A percentile compares a stretch with the other conserved stretches of the same genome.
Conservation (phyloP, 2,113 vertebrate species). For the Hyla sarda region DNA sequence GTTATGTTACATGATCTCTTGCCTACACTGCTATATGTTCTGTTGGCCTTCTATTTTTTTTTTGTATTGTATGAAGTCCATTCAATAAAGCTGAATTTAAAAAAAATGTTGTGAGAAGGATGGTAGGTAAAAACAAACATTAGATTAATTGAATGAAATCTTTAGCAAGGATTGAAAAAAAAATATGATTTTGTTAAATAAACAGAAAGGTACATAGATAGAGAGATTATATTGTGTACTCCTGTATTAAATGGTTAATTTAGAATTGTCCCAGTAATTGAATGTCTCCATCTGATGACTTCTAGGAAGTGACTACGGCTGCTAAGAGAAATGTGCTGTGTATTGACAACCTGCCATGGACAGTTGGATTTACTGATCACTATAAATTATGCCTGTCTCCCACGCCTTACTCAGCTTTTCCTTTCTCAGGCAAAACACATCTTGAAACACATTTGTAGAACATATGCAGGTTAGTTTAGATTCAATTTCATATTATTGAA, state of each 20-base stretch:
- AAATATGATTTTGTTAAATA: no score
- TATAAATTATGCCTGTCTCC: conserved; percentile 44
- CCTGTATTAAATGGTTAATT: background rate
- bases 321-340: conserved; percentile 25
- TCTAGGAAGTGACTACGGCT: background rate
- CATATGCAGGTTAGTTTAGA: background rate
- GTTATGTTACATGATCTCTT: no score
- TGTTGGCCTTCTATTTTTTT: no score
- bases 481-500: no score
- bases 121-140: no score
- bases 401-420: conserved; percentile 49
- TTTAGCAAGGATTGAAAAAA: no score
- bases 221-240: background rate
- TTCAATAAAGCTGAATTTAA: no score
- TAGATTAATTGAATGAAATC: no score
- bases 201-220: background rate
- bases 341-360: conserved; percentile 27
- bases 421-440: conserved; percentile 33
- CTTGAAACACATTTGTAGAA: background rate
- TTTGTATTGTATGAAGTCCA: no score
- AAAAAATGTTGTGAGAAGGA: no score
- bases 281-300: conserved; percentile 16
- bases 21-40: no score
- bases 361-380: conserved; percentile 49
- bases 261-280: conserved; percentile 2